These are phyloP conservation scores for Ataeniobius toweri DNA, from an alignment of 2,797 vertebrate species.

Conservation along the genomic window DNA sequence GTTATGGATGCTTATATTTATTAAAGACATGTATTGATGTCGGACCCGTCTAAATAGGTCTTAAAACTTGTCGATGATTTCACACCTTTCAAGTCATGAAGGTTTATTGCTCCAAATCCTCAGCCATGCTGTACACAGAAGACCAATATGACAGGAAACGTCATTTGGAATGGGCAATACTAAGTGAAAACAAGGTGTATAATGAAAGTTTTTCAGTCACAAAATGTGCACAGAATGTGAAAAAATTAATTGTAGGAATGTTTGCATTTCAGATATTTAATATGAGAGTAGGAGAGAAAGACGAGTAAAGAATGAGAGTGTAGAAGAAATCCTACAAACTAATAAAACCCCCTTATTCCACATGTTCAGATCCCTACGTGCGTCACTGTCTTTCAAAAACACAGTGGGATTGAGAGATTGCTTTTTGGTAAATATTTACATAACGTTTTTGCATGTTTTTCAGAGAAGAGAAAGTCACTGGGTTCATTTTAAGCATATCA, in stretches of 20 bases:
- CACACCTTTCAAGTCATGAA: conserved; percentile 16
- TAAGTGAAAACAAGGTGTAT: conserved; percentile 31
- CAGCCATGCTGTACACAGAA: conserved; percentile 31
- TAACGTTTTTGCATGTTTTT: conserved; percentile 65
- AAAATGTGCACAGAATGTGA: conserved; percentile 27
- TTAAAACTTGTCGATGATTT: conserved; percentile 10
- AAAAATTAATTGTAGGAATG: conserved; percentile 17
- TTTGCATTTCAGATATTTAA: conserved; percentile 43
- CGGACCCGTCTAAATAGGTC: conserved; percentile 2
- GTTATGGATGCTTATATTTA: conserved; percentile 2
- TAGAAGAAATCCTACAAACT: conserved; percentile 56
- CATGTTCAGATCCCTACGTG: conserved; percentile 31
- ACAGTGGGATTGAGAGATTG: conserved; percentile 28
- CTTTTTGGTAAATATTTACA: conserved; percentile 63
- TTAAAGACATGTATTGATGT: conserved; percentile 19
- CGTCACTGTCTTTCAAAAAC: conserved; percentile 24
- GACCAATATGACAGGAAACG: conserved; percentile 39
- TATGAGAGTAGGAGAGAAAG: conserved; percentile 35
- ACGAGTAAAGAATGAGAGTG: conserved; percentile 38
- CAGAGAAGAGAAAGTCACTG: conserved; percentile 43
- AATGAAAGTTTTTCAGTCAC: conserved; percentile 37
- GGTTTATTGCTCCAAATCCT: conserved; percentile 23
- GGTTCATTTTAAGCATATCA: conserved; percentile 14
- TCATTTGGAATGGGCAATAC: conserved; percentile 23
- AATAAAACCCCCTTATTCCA: conserved; percentile 38